Base-by-base conservation (phyloP, 2,113 vertebrate genomes). In the Phoenicopterus ruber region DNA sequence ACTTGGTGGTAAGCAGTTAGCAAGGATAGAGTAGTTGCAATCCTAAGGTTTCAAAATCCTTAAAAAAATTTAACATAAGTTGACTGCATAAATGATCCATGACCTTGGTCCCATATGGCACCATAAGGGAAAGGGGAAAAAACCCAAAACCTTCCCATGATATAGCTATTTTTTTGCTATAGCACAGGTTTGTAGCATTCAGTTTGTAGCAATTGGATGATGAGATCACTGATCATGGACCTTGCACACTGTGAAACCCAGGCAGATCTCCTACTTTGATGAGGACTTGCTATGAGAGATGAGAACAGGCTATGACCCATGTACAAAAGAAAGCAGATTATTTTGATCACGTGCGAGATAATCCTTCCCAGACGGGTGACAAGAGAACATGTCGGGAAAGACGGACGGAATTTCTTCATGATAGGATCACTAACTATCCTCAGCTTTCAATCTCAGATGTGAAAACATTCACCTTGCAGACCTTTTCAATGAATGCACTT, bases 401-500 rank as follows among this genome's bases (percentile, higher is more conserved):
- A 77, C 1, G 8, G 94, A 84, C 17, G 40, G 24, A 54, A 54
- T 73, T 86, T 80, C 70, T n/a, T 58, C 31, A 29, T 31, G 3
- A 38, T 89, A 76, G 85, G 4, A 36, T 70, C 31, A 26, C 19
- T 44, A 87, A n/a, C 40, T 50, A 34, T 36, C 42, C 42, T 74
- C 69, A 76, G 21, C n/a, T 87, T 94, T 90, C 67, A 79, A 11
- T 79, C 34, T 83, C 54, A 66, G 69, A n/a, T 6, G 3, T 50
- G 67, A 90, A 94, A 96, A 88, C 36, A 8, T 91, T 96, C 93
- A 90, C 65, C 49, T 90, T 66, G n/a, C 85, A 91, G 63, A 58
- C 16, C 9, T 42, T 88, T 88, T 28, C 19, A 84, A 20, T 57
- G 29, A 82, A 65, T 31, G n/a, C 17, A 25, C 46, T 76, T 95